A percentile compares a stretch with the other conserved stretches of the same genome.
These are phyloP conservation scores for Microctonus hyperodae DNA, from an alignment of 2,888 invertebrate species.

Conservation along the genomic window DNA sequence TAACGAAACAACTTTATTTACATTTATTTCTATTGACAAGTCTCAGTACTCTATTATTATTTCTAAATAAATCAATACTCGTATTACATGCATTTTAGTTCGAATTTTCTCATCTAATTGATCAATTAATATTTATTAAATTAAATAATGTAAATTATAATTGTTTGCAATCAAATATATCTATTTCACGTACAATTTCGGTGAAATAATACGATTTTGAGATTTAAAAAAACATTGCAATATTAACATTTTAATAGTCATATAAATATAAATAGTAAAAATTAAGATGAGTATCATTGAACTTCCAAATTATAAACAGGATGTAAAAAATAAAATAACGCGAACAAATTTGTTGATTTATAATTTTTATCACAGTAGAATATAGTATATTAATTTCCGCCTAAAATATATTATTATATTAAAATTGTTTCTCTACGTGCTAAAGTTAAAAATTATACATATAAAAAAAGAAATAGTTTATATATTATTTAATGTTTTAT, in stretches of 20 bases:
- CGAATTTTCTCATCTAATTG: neutral
- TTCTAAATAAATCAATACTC: constrained; percentile 1
- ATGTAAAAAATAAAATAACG: constrained; percentile 8
- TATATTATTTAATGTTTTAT: too few species aligned
- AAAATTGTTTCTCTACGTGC: too few species aligned
- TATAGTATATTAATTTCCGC: constrained; percentile 1
- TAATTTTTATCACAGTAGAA: constrained; percentile 5
- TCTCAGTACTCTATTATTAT: too few species aligned
- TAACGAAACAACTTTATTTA: constrained; percentile 2
- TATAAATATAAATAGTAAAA: neutral
- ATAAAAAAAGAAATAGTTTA: too few species aligned
- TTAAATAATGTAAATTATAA: neutral
- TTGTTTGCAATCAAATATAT: neutral
- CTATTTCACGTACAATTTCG: neutral
- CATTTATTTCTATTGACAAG: too few species aligned
- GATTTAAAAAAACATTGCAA: neutral
- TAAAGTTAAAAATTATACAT: too few species aligned
- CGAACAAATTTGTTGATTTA: neutral
- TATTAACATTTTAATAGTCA: neutral
- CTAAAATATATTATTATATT: constrained; percentile 4
- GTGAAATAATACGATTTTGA: neutral
- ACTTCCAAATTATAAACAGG: constrained; percentile 4
- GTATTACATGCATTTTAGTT: constrained; percentile 7
- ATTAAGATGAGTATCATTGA: neutral
- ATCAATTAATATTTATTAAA: neutral